Evolutionary conservation across 2,888 invertebrate genomes (phyloP).

Genomic region (Criorhina ranunculi): DNA sequence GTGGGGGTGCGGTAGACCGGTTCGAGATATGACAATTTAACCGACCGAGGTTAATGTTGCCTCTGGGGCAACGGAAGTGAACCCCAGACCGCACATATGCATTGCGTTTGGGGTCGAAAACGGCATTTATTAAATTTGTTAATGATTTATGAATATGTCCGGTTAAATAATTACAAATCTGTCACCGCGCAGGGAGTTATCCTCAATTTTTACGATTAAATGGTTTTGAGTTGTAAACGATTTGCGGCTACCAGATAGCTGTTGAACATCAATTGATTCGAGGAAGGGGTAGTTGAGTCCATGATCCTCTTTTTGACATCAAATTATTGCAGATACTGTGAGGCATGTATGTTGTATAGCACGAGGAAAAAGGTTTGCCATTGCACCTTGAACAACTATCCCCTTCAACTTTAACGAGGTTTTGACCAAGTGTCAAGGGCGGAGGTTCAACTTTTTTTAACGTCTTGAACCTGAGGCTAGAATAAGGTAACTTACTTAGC

Average conservation of each 20-base stretch:
- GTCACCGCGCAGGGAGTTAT: constrained; percentile 29
- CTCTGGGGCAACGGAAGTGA: constrained; percentile 54
- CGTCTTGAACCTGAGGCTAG: too few relatives aligned
- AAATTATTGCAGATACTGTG: too few relatives aligned
- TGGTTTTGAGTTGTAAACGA: constrained; percentile 15
- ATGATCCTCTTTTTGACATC: too few relatives aligned
- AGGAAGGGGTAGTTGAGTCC: too few relatives aligned
- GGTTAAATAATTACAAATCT: constrained; percentile 71
- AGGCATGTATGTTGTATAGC: too few relatives aligned
- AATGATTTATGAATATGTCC: constrained; percentile 74
- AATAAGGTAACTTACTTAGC: too few relatives aligned
- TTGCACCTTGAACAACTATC: too few relatives aligned
- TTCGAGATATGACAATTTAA: constrained; percentile 52
- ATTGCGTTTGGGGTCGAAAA: constrained; percentile 58
- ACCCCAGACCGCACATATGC: constrained; percentile 60
- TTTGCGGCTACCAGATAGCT: constrained; percentile 2
- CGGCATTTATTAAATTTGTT: constrained; percentile 71
- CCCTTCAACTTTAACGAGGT: too few relatives aligned
- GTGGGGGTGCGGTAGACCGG: constrained; percentile 4
- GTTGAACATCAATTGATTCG: neutral
- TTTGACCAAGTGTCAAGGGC: too few relatives aligned
- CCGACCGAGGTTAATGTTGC: constrained; percentile 59
- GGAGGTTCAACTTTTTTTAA: too few relatives aligned
- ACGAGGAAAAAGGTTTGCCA: too few relatives aligned
- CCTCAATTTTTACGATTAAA: constrained; percentile 25